Conservation (phyloP, 2,113 vertebrate species). For the Dascyllus trimaculatus region DNA sequence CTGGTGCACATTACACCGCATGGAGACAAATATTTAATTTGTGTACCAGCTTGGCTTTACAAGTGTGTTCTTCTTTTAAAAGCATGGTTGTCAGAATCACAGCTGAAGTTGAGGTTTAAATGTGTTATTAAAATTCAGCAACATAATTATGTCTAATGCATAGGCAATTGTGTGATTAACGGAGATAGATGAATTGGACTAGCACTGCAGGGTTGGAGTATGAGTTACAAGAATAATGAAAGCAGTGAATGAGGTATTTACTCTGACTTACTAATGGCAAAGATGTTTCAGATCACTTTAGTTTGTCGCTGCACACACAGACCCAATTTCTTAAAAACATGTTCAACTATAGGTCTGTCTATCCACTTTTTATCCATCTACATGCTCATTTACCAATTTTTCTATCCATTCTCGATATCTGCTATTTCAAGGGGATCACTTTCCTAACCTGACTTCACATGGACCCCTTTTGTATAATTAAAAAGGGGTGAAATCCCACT, state of each 20-base stretch:
- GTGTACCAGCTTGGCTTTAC: conserved; percentile 34
- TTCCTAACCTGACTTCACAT: neutral
- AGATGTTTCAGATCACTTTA: conserved; percentile 25
- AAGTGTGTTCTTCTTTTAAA: conserved; percentile 49
- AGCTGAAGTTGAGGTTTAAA: conserved; percentile 27
- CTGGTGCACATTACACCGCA: conserved; percentile 55
- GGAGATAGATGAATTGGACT: conserved; percentile 35
- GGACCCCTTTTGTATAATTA: neutral
- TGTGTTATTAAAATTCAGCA: conserved; percentile 44
- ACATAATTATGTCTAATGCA: conserved; percentile 50
- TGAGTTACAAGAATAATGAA: conserved; percentile 34
- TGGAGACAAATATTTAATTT: conserved; percentile 65
- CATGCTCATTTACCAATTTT: neutral
- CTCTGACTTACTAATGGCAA: conserved; percentile 16
- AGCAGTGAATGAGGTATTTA: conserved; percentile 23
- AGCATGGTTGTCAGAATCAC: conserved; percentile 2
- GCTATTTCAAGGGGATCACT: neutral
- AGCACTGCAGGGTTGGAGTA: conserved; percentile 15
- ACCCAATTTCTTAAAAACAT: neutral
- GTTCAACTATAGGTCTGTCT: neutral
- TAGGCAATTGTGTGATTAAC: conserved; percentile 37
- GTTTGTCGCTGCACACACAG: conserved; percentile 5
- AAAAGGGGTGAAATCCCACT: neutral
- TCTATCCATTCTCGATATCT: conserved; percentile 42
- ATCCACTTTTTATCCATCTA: conserved; percentile 24